Evolutionary conservation across 2,797 vertebrate genomes (phyloP).

Genomic region (Pteropus rufus): DNA sequence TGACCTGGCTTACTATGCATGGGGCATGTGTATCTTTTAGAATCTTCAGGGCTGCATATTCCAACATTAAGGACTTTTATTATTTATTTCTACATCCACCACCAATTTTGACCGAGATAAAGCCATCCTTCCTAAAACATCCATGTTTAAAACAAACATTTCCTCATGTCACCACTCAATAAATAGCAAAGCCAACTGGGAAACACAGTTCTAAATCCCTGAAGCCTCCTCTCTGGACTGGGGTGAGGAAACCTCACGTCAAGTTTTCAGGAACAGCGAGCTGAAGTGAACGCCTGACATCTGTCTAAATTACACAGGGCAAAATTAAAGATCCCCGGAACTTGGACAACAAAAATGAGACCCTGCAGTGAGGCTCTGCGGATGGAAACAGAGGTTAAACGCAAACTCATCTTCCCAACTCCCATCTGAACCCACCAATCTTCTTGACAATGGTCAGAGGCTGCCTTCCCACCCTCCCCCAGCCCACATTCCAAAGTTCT

Average conservation of each 20-base stretch:
- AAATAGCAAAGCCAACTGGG: not conserved
- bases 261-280: conserved; percentile 14
- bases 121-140: not conserved
- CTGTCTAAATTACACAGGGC: not conserved
- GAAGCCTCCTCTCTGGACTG: not conserved
- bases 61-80: not conserved
- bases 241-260: not conserved
- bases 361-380: not conserved
- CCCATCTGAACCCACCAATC: not conserved
- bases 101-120: not conserved
- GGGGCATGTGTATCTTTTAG: not conserved
- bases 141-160: not conserved
- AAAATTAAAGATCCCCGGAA: not conserved
- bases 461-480: conserved; percentile 7
- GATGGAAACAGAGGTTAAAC: not conserved
- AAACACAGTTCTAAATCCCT: not conserved
- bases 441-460: conserved; percentile 32
- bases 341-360: not conserved
- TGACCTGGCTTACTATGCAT: not conserved
- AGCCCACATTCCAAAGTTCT: conserved; percentile 68
- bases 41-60: not conserved
- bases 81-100: not conserved
- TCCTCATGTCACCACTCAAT: not conserved
- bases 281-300: conserved; percentile 17
- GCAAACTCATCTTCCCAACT: conserved; percentile 1